A percentile compares a stretch with the other conserved stretches of the same genome.
These are phyloP conservation scores for Trichogramma evanescens DNA, from an alignment of 2,888 invertebrate species.

Conservation along the genomic window DNA sequence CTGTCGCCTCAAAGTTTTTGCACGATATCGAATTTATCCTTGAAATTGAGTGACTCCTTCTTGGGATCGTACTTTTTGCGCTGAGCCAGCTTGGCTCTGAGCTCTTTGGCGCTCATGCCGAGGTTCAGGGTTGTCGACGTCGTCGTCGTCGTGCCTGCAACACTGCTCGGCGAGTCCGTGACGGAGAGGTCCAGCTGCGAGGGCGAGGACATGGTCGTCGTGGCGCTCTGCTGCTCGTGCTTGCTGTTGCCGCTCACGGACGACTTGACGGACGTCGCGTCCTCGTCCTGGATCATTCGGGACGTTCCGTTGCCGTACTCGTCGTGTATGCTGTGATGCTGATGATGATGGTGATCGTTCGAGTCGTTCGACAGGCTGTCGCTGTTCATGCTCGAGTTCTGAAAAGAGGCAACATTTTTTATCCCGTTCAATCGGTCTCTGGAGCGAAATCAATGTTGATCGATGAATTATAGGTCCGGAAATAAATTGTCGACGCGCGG, in stretches of 20 bases:
- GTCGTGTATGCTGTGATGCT: background rate
- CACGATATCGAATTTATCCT: constrained; percentile 89
- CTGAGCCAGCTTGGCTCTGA: constrained; percentile 76
- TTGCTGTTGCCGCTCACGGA: constrained; percentile 5
- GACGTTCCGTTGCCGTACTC: constrained; percentile 13
- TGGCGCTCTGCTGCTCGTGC: constrained; percentile 18
- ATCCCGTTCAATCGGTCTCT: too few species aligned
- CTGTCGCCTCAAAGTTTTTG: constrained; percentile 67
- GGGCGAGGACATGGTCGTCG: constrained; percentile 13
- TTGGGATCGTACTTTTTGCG: constrained; percentile 87
- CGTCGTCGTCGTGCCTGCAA: constrained; percentile 25
- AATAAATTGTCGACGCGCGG: too few species aligned
- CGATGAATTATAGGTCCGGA: too few species aligned
- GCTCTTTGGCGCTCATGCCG: constrained; percentile 86
- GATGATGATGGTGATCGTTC: background rate
- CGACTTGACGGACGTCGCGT: constrained; percentile 11
- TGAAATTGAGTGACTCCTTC: constrained; percentile 81
- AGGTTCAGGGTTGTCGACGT: constrained; percentile 56
- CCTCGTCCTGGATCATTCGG: constrained; percentile 1
- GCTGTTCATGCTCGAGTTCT: constrained; percentile 3
- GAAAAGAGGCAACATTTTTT: background rate
- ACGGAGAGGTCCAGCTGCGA: background rate
- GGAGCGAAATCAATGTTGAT: too few species aligned
- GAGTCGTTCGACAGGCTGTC: constrained; percentile 19
- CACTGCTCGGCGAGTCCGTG: background rate